These are phyloP conservation scores for Hydropsyche tenuis DNA, from an alignment of 1,140 invertebrate genomes.

Conservation along the genomic window DNA sequence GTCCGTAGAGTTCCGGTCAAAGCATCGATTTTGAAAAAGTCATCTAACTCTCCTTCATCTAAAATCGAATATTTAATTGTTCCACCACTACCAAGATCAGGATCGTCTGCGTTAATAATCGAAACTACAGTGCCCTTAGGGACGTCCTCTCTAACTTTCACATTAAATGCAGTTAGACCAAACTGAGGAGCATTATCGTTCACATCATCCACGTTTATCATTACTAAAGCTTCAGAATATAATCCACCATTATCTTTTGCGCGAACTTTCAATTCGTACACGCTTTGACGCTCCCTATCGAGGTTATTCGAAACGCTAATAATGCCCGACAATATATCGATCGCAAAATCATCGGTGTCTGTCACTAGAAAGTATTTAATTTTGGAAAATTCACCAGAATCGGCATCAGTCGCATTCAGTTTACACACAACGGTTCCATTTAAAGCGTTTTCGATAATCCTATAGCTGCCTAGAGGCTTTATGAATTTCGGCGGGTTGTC, in stretches of 20 bases:
- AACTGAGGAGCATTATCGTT: constrained; percentile 88
- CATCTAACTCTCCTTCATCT: constrained; percentile 63
- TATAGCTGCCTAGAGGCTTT: constrained; percentile 75
- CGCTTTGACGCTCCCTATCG: constrained; percentile 78
- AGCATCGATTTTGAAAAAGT: constrained; percentile 73
- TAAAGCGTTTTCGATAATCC: constrained; percentile 76
- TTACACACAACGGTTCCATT: constrained; percentile 78
- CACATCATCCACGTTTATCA: constrained; percentile 79
- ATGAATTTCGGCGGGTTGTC: constrained; percentile 84
- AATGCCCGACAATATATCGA: constrained; percentile 76
- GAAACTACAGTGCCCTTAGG: constrained; percentile 82
- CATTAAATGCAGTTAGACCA: constrained; percentile 70
- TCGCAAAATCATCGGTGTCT: constrained; percentile 78
- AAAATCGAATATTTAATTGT: constrained; percentile 73
- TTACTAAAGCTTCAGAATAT: constrained; percentile 74
- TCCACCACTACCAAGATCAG: constrained; percentile 78
- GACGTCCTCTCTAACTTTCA: constrained; percentile 86
- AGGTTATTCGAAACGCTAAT: constrained; percentile 72
- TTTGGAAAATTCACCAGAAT: constrained; percentile 77
- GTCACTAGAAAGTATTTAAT: constrained; percentile 77
- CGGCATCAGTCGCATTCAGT: constrained; percentile 81
- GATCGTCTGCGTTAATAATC: constrained; percentile 79
- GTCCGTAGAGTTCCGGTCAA: constrained; percentile 80
- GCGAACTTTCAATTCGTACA: constrained; percentile 79
- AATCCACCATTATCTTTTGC: constrained; percentile 75